Evolutionary conservation across 2,797 vertebrate species (phyloP).

Genomic region (Xerus rutilus): DNA sequence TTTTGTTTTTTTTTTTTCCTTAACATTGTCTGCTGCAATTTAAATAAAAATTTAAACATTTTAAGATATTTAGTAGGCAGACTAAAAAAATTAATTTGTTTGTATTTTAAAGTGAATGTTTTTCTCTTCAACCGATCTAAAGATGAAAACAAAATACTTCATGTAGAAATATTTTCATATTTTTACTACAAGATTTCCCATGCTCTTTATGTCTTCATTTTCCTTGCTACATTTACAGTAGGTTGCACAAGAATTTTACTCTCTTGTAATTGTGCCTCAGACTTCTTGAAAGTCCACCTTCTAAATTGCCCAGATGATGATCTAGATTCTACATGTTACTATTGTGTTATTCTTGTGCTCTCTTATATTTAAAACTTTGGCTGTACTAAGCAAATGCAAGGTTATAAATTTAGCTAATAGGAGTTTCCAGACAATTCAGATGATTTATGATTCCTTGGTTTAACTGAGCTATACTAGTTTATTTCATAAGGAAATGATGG

Average conservation of each 20-base stretch:
- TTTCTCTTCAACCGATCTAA: slow-evolving; percentile 77
- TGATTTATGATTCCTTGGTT: slow-evolving; percentile 87
- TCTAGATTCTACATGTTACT: slow-evolving; percentile 86
- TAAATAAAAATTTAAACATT: slow-evolving; percentile 71
- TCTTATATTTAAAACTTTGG: slow-evolving; percentile 87
- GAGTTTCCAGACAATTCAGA: slow-evolving; percentile 81
- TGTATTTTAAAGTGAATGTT: slow-evolving; percentile 67
- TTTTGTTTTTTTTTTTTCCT: not conserved
- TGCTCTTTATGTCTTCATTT: slow-evolving; percentile 85
- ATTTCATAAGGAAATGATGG: slow-evolving; percentile 85
- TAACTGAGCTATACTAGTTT: slow-evolving; percentile 87
- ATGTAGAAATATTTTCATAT: slow-evolving; percentile 87
- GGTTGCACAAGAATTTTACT: slow-evolving; percentile 88
- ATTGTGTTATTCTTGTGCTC: slow-evolving; percentile 87
- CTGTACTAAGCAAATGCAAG: slow-evolving; percentile 86
- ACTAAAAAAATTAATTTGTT: slow-evolving; percentile 80
- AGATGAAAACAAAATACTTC: slow-evolving; percentile 78
- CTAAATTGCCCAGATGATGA: slow-evolving; percentile 85
- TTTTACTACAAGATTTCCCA: slow-evolving; percentile 83
- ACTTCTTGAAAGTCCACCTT: slow-evolving; percentile 85
- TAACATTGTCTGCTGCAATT: slow-evolving; percentile 72
- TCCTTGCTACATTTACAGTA: slow-evolving; percentile 86
- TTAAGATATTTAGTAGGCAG: slow-evolving; percentile 78
- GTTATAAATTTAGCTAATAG: slow-evolving; percentile 84
- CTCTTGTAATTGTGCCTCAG: slow-evolving; percentile 90